A percentile compares a stretch with the other conserved stretches of the same genome.
Evolutionary conservation across 2,888 invertebrate species (phyloP).

Genomic region (Heteromyza rotundicornis): DNA sequence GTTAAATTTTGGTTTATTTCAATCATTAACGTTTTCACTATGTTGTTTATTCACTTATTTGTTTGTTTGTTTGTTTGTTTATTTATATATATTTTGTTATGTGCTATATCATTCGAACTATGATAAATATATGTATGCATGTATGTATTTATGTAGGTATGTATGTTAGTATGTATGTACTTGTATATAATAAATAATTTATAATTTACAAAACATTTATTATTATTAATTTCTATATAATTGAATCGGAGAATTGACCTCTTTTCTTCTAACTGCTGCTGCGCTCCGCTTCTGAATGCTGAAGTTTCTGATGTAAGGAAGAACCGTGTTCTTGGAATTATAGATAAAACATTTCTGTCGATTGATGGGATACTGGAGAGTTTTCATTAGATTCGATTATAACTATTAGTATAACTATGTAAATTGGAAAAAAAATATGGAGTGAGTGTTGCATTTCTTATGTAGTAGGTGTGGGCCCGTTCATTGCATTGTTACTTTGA

Average conservation of each 20-base stretch:
- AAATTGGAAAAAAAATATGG: no score
- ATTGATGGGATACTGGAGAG: no score
- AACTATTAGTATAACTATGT: no score
- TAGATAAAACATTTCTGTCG: no score
- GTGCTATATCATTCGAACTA: constrained; percentile 19
- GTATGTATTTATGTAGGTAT: no score
- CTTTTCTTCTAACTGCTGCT: no score
- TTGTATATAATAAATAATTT: no score
- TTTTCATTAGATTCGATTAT: no score
- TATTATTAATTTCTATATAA: constrained; percentile 1
- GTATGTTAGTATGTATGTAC: no score
- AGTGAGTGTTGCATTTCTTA: not conserved
- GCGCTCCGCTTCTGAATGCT: not conserved
- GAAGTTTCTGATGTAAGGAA: constrained; percentile 11
- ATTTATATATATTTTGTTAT: constrained; percentile 24
- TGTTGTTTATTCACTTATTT: constrained; percentile 2
- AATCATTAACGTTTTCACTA: constrained; percentile 10
- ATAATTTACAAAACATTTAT: not conserved
- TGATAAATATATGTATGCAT: constrained; percentile 17
- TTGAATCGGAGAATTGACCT: constrained; percentile 17
- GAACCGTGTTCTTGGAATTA: constrained; percentile 12
- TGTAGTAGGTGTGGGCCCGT: not conserved
- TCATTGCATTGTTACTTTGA: no score
- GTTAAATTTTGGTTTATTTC: constrained; percentile 8
- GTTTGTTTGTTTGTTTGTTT: constrained; percentile 6